Percentiles rank a stretch among this genome's conserved stretches.
Conservation (phyloP, 1,140 invertebrate genomes). For the Ganaspis sp. region DNA sequence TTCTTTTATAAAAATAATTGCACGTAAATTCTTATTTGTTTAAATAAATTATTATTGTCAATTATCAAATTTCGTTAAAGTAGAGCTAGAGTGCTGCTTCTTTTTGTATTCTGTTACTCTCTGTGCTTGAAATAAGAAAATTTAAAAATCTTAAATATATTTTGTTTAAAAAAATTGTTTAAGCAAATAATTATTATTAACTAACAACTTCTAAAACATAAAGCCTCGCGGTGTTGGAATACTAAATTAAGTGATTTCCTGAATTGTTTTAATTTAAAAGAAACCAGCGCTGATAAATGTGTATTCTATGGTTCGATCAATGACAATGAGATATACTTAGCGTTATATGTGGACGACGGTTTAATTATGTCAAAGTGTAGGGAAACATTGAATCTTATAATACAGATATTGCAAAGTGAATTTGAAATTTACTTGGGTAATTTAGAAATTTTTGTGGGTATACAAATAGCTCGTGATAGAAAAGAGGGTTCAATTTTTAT, state of each 20-base stretch:
- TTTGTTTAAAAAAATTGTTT: too few relatives aligned
- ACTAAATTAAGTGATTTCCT: constrained; percentile 40
- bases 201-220: too few relatives aligned
- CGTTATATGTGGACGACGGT: constrained; percentile 48
- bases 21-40: too few relatives aligned
- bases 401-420: constrained; percentile 29
- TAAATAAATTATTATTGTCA: too few relatives aligned
- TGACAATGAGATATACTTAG: constrained; percentile 36
- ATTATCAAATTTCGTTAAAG: too few relatives aligned
- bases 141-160: too few relatives aligned
- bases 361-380: constrained; percentile 36
- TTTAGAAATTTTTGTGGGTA: constrained; percentile 39
- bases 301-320: constrained; percentile 33
- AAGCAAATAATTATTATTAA: too few relatives aligned
- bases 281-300: constrained; percentile 42
- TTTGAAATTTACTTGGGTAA: constrained; percentile 42
- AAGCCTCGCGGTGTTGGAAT: too few relatives aligned
- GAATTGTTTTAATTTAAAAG: constrained; percentile 33
- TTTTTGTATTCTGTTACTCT: too few relatives aligned
- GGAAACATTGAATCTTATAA: constrained; percentile 28
- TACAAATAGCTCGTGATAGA: constrained; percentile 41
- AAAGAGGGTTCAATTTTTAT: constrained; percentile 38
- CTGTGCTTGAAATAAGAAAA: too few relatives aligned
- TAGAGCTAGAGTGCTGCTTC: too few relatives aligned
- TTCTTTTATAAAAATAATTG: too few relatives aligned